Conservation (phyloP, 2,888 invertebrate species). For the Drosophila pullipes region DNA sequence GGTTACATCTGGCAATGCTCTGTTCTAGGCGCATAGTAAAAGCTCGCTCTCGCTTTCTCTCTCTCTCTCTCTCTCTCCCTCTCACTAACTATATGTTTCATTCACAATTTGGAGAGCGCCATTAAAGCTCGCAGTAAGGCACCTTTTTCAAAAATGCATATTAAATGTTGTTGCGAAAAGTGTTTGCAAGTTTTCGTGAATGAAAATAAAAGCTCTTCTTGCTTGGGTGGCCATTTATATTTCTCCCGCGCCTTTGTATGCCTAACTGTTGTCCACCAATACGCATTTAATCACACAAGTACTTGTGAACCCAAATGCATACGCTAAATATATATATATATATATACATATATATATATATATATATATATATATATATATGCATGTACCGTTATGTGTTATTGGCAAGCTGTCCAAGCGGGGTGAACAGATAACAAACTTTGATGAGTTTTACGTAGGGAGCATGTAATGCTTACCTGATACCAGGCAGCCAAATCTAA, state of each 20-base stretch:
- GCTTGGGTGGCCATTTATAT: conserved; percentile 22
- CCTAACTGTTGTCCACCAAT: conserved; percentile 42
- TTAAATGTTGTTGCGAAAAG: conserved; percentile 51
- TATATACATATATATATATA: not conserved
- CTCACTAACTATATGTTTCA: conserved; percentile 48
- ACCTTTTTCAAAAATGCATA: conserved; percentile 65
- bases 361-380: not conserved
- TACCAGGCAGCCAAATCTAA: conserved; percentile 52
- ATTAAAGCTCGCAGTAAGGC: conserved; percentile 52
- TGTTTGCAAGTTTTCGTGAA: conserved; percentile 70
- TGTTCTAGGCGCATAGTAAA: conserved; percentile 56
- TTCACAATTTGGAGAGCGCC: conserved; percentile 73
- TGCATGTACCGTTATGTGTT: conserved; percentile 18
- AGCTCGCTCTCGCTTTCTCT: conserved; percentile 53
- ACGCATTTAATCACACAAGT: conserved; percentile 51
- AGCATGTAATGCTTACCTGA: conserved; percentile 56
- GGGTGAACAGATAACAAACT: conserved; percentile 61
- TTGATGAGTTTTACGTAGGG: conserved; percentile 67
- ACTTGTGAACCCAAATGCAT: conserved; percentile 45
- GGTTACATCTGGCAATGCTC: conserved; percentile 59
- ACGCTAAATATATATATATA: not conserved
- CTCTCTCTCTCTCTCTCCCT: not conserved
- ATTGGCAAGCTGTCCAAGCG: conserved; percentile 61
- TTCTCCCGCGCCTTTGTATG: conserved; percentile 58
- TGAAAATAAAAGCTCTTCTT: conserved; percentile 69